Conservation (phyloP, 2,888 invertebrate species). For the Dromius quadrimaculatus region DNA sequence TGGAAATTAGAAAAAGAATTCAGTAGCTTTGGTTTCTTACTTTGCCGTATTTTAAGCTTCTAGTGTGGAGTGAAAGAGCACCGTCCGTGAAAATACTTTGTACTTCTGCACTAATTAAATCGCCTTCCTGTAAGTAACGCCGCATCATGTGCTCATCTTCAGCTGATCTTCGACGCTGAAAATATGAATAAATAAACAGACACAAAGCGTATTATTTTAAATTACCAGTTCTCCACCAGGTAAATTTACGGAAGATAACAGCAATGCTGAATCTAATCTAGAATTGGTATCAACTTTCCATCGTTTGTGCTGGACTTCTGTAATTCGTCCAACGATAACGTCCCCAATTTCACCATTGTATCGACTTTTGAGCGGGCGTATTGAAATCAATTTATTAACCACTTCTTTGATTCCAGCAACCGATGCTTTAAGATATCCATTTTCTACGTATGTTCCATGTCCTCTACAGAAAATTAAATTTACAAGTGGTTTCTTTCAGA, state of each 20-base stretch:
- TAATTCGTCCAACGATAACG: constrained; percentile 93
- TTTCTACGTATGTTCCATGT: constrained; percentile 94
- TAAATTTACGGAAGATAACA: constrained; percentile 93
- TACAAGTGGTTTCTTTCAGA: constrained; percentile 53
- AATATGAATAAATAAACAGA: constrained; percentile 12
- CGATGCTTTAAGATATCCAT: constrained; percentile 87
- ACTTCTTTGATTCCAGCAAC: constrained; percentile 95
- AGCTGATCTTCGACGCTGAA: constrained; percentile 86
- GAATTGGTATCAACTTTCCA: constrained; percentile 98
- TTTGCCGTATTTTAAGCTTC: constrained; percentile 98
- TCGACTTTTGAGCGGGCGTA: constrained; percentile 90
- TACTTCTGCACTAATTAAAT: constrained; percentile 97
- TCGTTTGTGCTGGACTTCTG: constrained; percentile 92
- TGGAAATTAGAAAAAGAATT: constrained; percentile 1
- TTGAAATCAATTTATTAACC: constrained; percentile 94
- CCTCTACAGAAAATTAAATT: constrained; percentile 75
- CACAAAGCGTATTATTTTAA: constrained; percentile 20
- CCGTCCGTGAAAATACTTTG: constrained; percentile 94
- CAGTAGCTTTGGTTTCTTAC: constrained; percentile 64
- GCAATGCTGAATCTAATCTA: constrained; percentile 86
- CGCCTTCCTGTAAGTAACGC: constrained; percentile 92
- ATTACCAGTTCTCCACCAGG: constrained; percentile 95
- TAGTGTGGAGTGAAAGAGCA: constrained; percentile 91
- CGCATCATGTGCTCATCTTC: constrained; percentile 99
- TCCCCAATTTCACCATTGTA: constrained; percentile 96